These are phyloP conservation scores for Artibeus jamaicensis DNA, from an alignment of 2,797 vertebrate species.

Conservation along the genomic window DNA sequence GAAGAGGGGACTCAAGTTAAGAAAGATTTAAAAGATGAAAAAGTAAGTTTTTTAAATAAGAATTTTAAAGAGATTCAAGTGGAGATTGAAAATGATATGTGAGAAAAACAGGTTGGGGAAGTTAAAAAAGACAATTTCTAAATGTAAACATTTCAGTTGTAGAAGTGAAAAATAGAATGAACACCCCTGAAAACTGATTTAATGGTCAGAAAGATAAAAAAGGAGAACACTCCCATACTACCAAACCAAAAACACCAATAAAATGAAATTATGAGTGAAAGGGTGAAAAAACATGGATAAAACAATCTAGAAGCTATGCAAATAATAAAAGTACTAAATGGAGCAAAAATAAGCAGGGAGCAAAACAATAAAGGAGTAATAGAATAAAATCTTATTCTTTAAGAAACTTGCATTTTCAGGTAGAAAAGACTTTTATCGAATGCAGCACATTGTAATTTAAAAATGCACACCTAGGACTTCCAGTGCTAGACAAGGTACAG, in stretches of 20 bases:
- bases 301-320: not conserved
- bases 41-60: not conserved
- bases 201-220: constrained; percentile 8
- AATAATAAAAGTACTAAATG: not conserved
- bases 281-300: not conserved
- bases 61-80: not conserved
- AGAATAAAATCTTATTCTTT: not conserved
- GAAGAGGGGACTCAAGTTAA: not conserved
- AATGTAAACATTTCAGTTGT: constrained; percentile 6
- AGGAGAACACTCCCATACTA: not conserved
- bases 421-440: constrained; percentile 2
- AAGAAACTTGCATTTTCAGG: not conserved
- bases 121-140: not conserved
- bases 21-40: not conserved
- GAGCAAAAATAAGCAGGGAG: not conserved
- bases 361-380: not conserved
- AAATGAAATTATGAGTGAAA: not conserved
- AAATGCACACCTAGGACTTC: not conserved
- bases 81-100: not conserved
- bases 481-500: not conserved
- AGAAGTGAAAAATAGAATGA: constrained; percentile 33
- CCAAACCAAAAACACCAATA: not conserved
- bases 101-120: not conserved
- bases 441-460: not conserved
- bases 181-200: not conserved